Evolutionary conservation across 2,888 invertebrate genomes (phyloP), one percentile per base, ranked within the genome.

Genomic region (Slavum lentiscoides): DNA sequence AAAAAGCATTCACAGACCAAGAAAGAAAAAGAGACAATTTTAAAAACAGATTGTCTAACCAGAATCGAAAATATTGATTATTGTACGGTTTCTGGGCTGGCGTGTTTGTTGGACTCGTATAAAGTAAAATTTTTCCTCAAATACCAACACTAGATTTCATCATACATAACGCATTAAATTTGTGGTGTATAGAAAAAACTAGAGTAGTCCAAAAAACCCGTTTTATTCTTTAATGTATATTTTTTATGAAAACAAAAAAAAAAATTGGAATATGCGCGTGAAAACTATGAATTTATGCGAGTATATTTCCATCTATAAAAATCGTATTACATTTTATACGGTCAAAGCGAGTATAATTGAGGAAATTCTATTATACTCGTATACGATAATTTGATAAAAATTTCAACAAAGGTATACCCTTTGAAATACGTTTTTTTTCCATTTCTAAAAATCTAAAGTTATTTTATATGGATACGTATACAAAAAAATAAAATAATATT

Each of bases 401-500:
- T 23, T n/a, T 9, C n/a, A 30, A 64, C 37, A 58, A 55, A 30
- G 15, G 11, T 70, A 58, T 55, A 58, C n/a, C 69, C 55, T 70
- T 70, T 70, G 69, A 58, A 58, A 70, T 15, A 13, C 5, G n/a
- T n/a, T 58, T 55, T 70, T 67, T 69, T 70, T 55, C 49, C 37
- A 55, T 13, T n/a, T 58, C n/a, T 58, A 58, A 70, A 30, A 43
- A 43, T 43, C 43, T 43, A 43, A 43, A 13, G 55, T 37, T 55
- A 70, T 37, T 70, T 55, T 6, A 30, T 30, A 30, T 30, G 30
- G 30, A 4, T 4, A 30, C 30, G 2, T 30, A 30, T 30, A 55
- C 9, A 70, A 70, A 70, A 43, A 70, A 37, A 43, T n/a, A 43
- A 43, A 5, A 43, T 9, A 43, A 43, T 9, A 43, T 43, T 43